Percentiles rank a stretch among this genome's conserved stretches.
Evolutionary conservation across 2,113 vertebrate species (phyloP).

Genomic region (Mormyrus lacerda): DNA sequence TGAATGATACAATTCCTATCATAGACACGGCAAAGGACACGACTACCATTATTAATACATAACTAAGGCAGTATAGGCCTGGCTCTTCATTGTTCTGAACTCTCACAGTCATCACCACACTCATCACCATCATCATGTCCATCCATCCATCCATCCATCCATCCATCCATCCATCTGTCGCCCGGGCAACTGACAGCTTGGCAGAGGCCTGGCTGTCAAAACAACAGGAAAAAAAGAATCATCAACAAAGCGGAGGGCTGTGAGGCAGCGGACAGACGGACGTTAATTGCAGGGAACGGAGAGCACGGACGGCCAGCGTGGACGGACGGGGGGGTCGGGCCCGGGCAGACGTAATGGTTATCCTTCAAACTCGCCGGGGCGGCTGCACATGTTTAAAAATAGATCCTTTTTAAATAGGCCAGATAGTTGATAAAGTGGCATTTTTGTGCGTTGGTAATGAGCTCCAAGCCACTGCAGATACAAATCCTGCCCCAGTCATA

Average conservation of each 20-base stretch:
- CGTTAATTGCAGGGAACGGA: not conserved
- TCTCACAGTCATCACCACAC: not conserved
- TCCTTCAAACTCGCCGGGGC: slow-evolving; percentile 38
- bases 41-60: not conserved
- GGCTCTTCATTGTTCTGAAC: not conserved
- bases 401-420: slow-evolving; percentile 54
- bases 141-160: not conserved
- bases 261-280: not conserved
- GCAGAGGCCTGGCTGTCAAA: not conserved
- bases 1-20: not conserved
- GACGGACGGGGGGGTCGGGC: not conserved
- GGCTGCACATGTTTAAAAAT: slow-evolving; percentile 55
- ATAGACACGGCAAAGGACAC: not conserved
- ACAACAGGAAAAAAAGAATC: not conserved
- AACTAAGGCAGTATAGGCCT: not conserved
- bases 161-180: not conserved
- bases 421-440: slow-evolving; percentile 56
- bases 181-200: not conserved
- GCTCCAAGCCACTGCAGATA: slow-evolving; percentile 35
- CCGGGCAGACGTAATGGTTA: slow-evolving; percentile 5
- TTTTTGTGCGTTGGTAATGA: slow-evolving; percentile 49
- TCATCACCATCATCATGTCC: not conserved
- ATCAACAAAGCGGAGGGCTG: not conserved
- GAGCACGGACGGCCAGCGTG: not conserved
- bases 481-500: slow-evolving; percentile 31